Percentiles rank a stretch among this genome's conserved stretches.
These are phyloP conservation scores for Panzeria rudis DNA, from an alignment of 2,888 invertebrate species.

Conservation along the genomic window DNA sequence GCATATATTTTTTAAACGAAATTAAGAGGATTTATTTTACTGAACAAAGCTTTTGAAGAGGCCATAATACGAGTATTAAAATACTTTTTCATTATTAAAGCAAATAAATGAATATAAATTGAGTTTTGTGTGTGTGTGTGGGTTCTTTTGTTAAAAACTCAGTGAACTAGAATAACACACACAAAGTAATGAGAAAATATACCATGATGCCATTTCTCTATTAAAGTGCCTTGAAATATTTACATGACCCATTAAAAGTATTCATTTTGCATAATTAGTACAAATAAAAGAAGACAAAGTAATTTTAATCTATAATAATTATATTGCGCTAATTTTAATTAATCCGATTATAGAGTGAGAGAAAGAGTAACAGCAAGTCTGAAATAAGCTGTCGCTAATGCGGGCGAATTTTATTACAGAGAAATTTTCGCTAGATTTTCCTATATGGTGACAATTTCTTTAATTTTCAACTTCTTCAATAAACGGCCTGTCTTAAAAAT, in stretches of 20 bases:
- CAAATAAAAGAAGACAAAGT: not conserved
- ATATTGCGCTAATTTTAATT: not conserved
- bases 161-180: not conserved
- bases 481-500: too few relatives aligned
- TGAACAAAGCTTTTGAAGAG: slow-evolving; percentile 35
- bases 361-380: too few relatives aligned
- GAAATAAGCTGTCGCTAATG: too few relatives aligned
- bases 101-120: slow-evolving; percentile 44
- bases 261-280: not conserved
- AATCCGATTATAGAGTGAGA: not conserved
- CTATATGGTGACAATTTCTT: too few relatives aligned
- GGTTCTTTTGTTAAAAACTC: not conserved
- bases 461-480: too few relatives aligned
- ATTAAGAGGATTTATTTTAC: slow-evolving; percentile 37
- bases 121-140: not conserved
- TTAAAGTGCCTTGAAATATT: not conserved
- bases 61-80: not conserved
- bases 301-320: not conserved
- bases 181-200: not conserved
- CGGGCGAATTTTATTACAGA: too few relatives aligned
- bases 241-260: not conserved
- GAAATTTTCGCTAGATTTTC: too few relatives aligned
- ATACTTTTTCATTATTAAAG: slow-evolving; percentile 16
- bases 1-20: slow-evolving; percentile 2
- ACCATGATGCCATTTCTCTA: not conserved